Base-by-base conservation (phyloP, 2,888 invertebrate genomes). In the Reticulitermes lucifugus region DNA sequence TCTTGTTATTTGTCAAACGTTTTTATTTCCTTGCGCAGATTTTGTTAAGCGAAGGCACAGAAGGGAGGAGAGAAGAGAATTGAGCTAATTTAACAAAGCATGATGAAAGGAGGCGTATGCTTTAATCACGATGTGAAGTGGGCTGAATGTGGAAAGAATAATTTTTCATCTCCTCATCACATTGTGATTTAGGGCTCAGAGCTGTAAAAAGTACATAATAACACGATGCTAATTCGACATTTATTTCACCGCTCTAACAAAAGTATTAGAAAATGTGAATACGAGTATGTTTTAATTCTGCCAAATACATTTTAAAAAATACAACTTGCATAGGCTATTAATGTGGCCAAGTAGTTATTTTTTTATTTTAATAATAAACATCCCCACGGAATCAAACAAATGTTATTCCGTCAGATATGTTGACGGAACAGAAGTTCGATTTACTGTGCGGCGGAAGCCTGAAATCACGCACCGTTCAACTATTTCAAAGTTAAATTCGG, bases 21-120 rank as follows among this genome's bases (percentile, higher is more conserved):
- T 81, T 81, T 70, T 81, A 70, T 81, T 81, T 81, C 43, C 81
- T 70, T 81, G 60, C 65, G 81, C 43, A 70, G 81, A 81, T 81
- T 81, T 81, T 25, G 81, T 35, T 79, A 81, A 77, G 77, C 43
- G 77, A 77, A 77, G 25, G 22, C 51, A 41, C 5, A 41, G 73
- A 73, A 41, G 7, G 41, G 35, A 12, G 46, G 81, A 81, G 70
- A 70, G 35, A 43, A 70, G 83, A 35, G 43, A 83, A 83, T 83
- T 83, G 83, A 75, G 75, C 83, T 83, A 83, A 83, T 83, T 83
- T 73, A 83, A 83, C 83, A 83, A 83, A 65, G 79, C 51, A 79
- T 22, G 59, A 35, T 59, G 22, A 60, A 80, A 81, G 46, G 43
- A 43, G 46, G 65, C 43, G 81, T 43, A 81, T 81, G 65, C 81